These are phyloP conservation scores for Athrips mouffetella DNA, from an alignment of 2,888 invertebrate species.

Conservation along the genomic window DNA sequence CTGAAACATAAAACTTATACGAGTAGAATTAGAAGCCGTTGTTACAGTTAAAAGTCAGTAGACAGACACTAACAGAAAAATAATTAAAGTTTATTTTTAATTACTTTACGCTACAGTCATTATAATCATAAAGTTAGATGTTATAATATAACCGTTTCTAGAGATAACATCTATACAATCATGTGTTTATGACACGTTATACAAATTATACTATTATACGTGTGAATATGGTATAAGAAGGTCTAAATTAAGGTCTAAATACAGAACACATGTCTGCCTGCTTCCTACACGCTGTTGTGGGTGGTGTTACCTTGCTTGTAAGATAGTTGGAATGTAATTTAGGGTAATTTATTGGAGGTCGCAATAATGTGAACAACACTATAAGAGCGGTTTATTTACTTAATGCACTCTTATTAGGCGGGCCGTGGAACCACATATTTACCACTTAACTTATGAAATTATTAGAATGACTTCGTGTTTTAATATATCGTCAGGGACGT, in stretches of 20 bases:
- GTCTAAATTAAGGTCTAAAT: no score
- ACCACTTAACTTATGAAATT: no score
- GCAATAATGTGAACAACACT: background rate
- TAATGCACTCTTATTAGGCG: no score
- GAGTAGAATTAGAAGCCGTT: no score
- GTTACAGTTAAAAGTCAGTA: no score
- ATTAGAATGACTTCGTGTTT: no score
- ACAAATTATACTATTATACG: conserved; percentile 7
- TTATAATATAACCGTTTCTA: conserved; percentile 22
- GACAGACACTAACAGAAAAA: no score
- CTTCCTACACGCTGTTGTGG: conserved; percentile 27
- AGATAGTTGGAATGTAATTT: background rate
- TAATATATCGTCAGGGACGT: no score
- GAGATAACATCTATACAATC: background rate
- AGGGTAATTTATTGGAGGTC: background rate
- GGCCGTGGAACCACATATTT: no score
- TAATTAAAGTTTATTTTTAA: background rate
- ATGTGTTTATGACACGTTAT: conserved; percentile 12
- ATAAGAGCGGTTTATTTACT: no score
- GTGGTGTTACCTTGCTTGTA: conserved; percentile 13
- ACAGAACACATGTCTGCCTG: conserved; percentile 12
- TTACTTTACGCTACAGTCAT: background rate
- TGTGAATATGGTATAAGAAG: conserved; percentile 18
- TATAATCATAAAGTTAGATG: conserved; percentile 24
- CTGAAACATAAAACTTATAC: no score